Evolutionary conservation across 2,888 invertebrate genomes (phyloP), one percentile per base, ranked within the genome.

Genomic region (Zele albiditarsus): DNA sequence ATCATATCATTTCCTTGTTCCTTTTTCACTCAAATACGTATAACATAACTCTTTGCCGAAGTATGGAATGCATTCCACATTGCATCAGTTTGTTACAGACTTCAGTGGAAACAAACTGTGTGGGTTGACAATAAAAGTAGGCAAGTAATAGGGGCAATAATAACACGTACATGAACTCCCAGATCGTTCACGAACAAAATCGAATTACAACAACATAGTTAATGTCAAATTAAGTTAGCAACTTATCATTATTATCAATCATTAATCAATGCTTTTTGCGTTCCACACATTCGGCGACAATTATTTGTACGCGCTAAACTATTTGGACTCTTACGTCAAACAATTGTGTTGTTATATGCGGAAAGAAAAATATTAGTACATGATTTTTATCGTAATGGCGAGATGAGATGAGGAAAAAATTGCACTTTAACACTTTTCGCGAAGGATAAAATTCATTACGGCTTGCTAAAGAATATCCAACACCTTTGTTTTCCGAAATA

Each of bases 331-430:
- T 14, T 23, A 57, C 14, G 12, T 46, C 38, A 27, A 42, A 58
- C 57, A 73, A 60, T 31, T 38, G 27, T 60, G 60, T 27, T 27
- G 27, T 60, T 28, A 60, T 27, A 28, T 14, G 27, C 60, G 23
- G 38, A 23, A 27, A 60, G n/a, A 62, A 49, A 60, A 68, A 60
- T 69, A 16, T 57, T 58, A 58, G 57, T 65, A 67, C 58, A 58
- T 46, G 58, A 20, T 73, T 42, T 53, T 42, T 25, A 58, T 14
- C 25, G 28, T 67, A 58, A 33, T 70, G 60, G 71, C 73, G 60
- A 65, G 79, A 80, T 82, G 83, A 78, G 73, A 76, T 80, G 81
- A 77, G 80, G 81, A 80, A 82, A 82, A 81, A 83, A 76, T 78
- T 75, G 68, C 73, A 73, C 73, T 60, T 62, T 49, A 71, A 25